Conservation (phyloP, 2,113 vertebrate genomes). For the Tetrax tetrax region DNA sequence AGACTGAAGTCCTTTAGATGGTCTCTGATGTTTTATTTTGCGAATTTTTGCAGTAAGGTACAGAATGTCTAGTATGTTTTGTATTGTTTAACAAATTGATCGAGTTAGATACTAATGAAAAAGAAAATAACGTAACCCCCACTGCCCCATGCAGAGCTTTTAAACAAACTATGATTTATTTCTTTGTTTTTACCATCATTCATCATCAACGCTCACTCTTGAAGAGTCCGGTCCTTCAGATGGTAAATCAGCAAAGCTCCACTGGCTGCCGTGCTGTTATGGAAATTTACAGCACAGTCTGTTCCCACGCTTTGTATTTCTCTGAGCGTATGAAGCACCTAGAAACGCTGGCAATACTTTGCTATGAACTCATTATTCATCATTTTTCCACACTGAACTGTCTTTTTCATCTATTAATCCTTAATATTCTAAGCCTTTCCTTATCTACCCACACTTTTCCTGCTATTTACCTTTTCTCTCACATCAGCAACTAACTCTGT, state of each 20-base stretch:
- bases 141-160: neutral
- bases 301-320: neutral
- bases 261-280: neutral
- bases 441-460: slow-evolving; percentile 34
- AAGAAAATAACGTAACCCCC: neutral
- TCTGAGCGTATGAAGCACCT: neutral
- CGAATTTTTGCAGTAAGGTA: neutral
- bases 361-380: slow-evolving; percentile 7
- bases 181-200: slow-evolving; percentile 6
- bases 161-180: neutral
- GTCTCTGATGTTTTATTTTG: neutral
- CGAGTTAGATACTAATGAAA: neutral
- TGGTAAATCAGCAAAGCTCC: slow-evolving; percentile 14
- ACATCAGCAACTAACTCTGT: slow-evolving; percentile 10
- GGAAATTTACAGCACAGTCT: neutral
- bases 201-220: neutral
- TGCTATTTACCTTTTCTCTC: slow-evolving; percentile 57
- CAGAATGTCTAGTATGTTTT: neutral
- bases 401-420: slow-evolving; percentile 20
- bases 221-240: neutral
- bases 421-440: slow-evolving; percentile 40
- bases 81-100: neutral
- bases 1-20: neutral
- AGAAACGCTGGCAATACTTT: neutral
- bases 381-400: slow-evolving; percentile 43